Percentiles rank a stretch among this genome's conserved stretches.
Conservation (phyloP, 2,797 vertebrate genomes). For the Poecilia wingei region DNA sequence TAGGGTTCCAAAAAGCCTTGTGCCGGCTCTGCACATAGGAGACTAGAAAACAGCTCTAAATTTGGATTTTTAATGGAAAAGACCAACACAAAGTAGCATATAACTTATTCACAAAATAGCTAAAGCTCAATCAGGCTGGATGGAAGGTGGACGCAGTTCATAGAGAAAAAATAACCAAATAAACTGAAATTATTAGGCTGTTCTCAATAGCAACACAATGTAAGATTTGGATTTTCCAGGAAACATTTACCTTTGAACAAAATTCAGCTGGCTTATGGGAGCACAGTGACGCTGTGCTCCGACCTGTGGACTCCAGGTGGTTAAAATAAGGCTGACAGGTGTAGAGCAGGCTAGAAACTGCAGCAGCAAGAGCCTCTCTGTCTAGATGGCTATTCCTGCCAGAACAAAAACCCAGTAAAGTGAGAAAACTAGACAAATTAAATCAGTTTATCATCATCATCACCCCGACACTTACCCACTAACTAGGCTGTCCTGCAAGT, state of each 20-base stretch:
- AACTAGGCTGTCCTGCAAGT: conserved; percentile 69
- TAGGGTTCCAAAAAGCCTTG: neutral
- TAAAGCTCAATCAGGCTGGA: neutral
- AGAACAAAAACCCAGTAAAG: neutral
- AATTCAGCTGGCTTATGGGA: conserved; percentile 57
- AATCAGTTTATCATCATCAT: neutral
- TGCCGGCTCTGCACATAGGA: neutral
- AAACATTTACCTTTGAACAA: conserved; percentile 66
- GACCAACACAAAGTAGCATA: neutral
- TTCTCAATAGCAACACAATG: neutral
- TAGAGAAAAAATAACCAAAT: neutral
- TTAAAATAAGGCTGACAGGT: conserved; percentile 84
- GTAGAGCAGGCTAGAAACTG: conserved; percentile 77
- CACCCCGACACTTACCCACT: conserved; percentile 40
- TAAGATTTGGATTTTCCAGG: neutral
- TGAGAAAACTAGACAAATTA: accelerated
- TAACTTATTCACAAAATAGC: neutral
- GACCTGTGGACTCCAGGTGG: conserved; percentile 80
- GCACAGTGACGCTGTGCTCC: conserved; percentile 50
- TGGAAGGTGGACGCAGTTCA: neutral
- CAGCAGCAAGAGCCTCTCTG: conserved; percentile 62
- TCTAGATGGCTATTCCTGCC: conserved; percentile 70
- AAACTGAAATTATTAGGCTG: neutral
- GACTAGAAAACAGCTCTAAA: neutral
- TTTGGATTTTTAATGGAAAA: neutral